These are phyloP conservation scores for Epinephelus cyanopodus DNA, from an alignment of 2,113 vertebrate genomes.

Conservation along the genomic window DNA sequence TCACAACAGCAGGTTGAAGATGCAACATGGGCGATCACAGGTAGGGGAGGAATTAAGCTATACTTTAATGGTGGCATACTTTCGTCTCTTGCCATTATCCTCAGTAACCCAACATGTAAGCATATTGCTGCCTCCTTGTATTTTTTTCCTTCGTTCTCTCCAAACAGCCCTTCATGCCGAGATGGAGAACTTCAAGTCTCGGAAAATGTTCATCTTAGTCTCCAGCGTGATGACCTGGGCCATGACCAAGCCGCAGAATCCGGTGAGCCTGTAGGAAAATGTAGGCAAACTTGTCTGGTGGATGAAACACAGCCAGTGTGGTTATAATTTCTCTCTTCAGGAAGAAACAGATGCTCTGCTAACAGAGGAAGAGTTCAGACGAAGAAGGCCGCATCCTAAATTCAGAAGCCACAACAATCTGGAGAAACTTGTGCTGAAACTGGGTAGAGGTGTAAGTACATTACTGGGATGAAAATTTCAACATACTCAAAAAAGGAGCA, in stretches of 20 bases:
- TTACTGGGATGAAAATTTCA: background rate
- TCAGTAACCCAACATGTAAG: background rate
- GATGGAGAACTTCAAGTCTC: constrained; percentile 81
- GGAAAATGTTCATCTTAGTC: constrained; percentile 92
- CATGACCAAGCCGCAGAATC: constrained; percentile 85
- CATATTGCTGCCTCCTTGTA: background rate
- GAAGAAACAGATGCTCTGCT: constrained; percentile 85
- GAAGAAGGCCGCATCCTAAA: constrained; percentile 86
- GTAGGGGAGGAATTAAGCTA: constrained; percentile 68
- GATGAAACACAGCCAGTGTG: background rate
- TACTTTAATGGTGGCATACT: background rate
- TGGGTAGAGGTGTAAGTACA: constrained; percentile 88
- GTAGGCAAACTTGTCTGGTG: background rate
- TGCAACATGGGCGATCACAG: constrained; percentile 90
- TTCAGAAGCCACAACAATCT: constrained; percentile 88
- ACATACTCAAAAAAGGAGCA: background rate
- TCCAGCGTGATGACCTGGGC: constrained; percentile 96
- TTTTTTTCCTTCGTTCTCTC: background rate
- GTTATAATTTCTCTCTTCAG: constrained; percentile 71
- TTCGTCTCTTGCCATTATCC: background rate
- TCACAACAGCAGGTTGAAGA: constrained; percentile 85
- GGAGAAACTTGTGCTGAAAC: constrained; percentile 90
- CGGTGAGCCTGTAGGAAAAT: constrained; percentile 81
- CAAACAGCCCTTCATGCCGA: constrained; percentile 84
- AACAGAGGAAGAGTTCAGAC: constrained; percentile 91